Evolutionary conservation across 2,113 vertebrate species (phyloP).

Genomic region (Typhlomys cinereus): DNA sequence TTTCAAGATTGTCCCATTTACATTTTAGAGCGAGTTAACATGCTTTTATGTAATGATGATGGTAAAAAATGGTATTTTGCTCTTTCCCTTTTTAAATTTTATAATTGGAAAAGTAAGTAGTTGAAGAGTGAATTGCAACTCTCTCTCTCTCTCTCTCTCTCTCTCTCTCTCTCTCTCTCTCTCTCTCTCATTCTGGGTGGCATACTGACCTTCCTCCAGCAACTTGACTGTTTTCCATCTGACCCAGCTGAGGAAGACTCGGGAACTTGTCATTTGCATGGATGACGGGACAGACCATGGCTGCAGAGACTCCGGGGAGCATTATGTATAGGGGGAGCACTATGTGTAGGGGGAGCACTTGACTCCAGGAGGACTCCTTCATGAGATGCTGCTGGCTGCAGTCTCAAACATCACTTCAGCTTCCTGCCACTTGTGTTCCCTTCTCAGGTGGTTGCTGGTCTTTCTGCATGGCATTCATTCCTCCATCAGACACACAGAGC

Average conservation of each 20-base stretch:
- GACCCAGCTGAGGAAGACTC: not conserved
- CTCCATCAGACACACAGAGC: not conserved
- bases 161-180: not conserved
- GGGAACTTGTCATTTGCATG: not conserved
- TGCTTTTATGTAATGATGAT: slow-evolving; percentile 5
- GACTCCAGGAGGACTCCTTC: too few relatives aligned
- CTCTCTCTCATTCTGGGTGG: not conserved
- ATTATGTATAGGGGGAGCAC: not conserved
- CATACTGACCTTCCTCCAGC: not conserved
- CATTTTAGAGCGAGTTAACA: slow-evolving; percentile 21
- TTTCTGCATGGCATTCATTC: not conserved
- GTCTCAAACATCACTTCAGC: not conserved
- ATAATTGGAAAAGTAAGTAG: slow-evolving; percentile 12
- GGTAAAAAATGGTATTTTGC: slow-evolving; percentile 10
- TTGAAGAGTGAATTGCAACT: not conserved
- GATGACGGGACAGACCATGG: not conserved
- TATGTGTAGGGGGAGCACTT: too few relatives aligned
- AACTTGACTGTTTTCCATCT: not conserved
- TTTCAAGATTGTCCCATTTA: not conserved
- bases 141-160: not conserved
- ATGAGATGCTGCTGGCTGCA: not conserved
- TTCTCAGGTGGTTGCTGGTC: not conserved
- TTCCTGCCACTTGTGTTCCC: not conserved
- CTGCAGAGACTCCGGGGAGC: not conserved
- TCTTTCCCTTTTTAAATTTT: not conserved